Evolutionary conservation across 2,113 vertebrate species (phyloP), one percentile per base, ranked within the genome.

Genomic region (Benitochromis conjunctus): DNA sequence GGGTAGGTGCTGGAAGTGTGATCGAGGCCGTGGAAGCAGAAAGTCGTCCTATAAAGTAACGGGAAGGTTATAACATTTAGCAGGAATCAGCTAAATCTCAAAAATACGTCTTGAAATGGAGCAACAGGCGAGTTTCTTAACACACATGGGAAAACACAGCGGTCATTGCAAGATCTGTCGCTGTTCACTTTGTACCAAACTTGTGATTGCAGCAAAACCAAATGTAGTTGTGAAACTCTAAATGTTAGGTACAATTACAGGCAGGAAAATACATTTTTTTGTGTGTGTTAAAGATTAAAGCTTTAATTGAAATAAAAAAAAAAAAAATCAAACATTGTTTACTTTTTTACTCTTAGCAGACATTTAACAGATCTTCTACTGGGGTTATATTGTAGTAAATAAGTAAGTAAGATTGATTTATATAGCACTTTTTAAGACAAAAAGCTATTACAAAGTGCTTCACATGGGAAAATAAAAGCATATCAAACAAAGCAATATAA

Each of bases 1-100:
- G 90, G 7, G 62, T 43, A 1, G 96, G 96, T 19, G 85, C 24
- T 0, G 82, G 93, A 51, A 80, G 83, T 41, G 3, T 2, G 3
- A 54, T 3, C 9, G 82, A 16, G 36, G 86, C 13, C 3, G 82
- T 64, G 7, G 90, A 90, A 18, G 87, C 85, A 43, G 41, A 84
- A 55, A 89, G 71, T 58, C 60, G 36, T 83, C 54, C 95, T 95
- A 56, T 26, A 24, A 19, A 66, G 12, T 29, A 80, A 5, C 76
- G 43, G 54, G 5, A 41, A 82, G 80, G n/a, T 26, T 74, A 16
- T 8, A 26, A 26, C 2, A 55, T 54, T 19, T 21, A 51, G 14
- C 21, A 62, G n/a, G 6, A 55, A 48, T 62, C 53, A 69, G 60
- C 1, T 19, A 21, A 66, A 19, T 88, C 84, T 62, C 85, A 82